Percentiles rank a stretch among this genome's conserved stretches.
Conservation (phyloP, 2,113 vertebrate species). For the Fregata magnificens region DNA sequence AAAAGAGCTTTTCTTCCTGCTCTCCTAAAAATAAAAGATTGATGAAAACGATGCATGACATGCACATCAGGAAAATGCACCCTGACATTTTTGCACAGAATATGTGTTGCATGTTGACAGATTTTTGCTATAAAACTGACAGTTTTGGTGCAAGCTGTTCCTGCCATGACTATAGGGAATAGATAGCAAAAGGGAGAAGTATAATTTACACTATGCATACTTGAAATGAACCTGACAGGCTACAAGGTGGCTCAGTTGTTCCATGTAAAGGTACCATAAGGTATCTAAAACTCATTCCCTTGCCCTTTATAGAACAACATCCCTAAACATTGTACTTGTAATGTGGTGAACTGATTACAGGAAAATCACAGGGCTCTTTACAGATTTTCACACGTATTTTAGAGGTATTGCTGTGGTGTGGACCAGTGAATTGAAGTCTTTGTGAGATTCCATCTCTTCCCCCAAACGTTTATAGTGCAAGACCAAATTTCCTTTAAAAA, state of each 20-base stretch:
- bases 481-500: neutral
- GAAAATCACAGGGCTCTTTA: neutral
- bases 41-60: slow-evolving; percentile 64
- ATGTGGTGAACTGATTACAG: neutral
- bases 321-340: neutral
- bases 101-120: slow-evolving; percentile 62
- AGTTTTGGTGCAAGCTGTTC: slow-evolving; percentile 76
- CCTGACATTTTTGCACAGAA: slow-evolving; percentile 67
- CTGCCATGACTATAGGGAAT: slow-evolving; percentile 61
- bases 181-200: slow-evolving; percentile 50
- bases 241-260: slow-evolving; percentile 21
- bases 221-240: slow-evolving; percentile 33
- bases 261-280: neutral
- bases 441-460: neutral
- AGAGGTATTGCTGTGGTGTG: neutral
- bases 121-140: slow-evolving; percentile 74
- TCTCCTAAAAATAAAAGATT: slow-evolving; percentile 69
- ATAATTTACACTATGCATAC: neutral
- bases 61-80: slow-evolving; percentile 69
- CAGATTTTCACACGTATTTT: neutral
- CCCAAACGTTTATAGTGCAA: neutral
- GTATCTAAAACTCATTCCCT: neutral
- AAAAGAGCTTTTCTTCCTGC: neutral
- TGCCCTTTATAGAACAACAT: neutral
- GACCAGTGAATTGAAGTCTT: neutral